Conservation (phyloP, 2,797 vertebrate species). For the Acanthis flammea region DNA sequence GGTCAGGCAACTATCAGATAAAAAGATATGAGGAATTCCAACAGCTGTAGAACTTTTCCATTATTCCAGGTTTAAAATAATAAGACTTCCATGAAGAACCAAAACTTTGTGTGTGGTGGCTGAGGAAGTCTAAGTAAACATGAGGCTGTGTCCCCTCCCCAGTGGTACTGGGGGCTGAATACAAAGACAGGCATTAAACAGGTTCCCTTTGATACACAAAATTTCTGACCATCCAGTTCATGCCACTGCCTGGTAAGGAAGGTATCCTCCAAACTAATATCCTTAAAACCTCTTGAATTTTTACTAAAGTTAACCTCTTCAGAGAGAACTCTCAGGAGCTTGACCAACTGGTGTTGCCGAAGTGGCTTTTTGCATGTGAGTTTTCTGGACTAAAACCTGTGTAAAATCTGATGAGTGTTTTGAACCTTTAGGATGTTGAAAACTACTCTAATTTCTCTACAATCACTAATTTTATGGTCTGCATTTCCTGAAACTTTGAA, state of each 20-base stretch:
- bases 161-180: accelerated
- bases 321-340: background rate
- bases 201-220: background rate
- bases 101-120: background rate
- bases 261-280: background rate
- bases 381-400: background rate
- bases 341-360: background rate
- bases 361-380: background rate
- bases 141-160: background rate
- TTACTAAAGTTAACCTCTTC: background rate
- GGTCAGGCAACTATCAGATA: background rate
- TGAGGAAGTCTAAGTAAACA: background rate
- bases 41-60: background rate
- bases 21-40: background rate
- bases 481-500: background rate
- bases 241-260: background rate
- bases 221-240: background rate
- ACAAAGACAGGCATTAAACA: background rate
- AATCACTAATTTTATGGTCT: background rate
- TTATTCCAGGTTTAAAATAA: background rate
- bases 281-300: background rate
- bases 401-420: background rate
- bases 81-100: background rate
- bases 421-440: background rate
- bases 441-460: background rate